Conservation (phyloP, 2,888 invertebrate species). For the Apodemia mormo region DNA sequence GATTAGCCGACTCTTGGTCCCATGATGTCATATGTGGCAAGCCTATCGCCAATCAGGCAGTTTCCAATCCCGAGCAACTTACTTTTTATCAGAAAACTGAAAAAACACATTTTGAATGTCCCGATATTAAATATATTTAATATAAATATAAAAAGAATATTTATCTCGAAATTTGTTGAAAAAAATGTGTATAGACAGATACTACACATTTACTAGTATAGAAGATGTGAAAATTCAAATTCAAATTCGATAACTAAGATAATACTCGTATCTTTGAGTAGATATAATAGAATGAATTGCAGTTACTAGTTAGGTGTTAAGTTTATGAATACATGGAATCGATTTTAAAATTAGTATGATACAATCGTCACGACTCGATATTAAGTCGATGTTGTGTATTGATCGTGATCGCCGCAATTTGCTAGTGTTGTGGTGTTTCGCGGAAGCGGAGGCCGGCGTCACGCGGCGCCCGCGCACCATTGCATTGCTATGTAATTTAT, state of each 20-base stretch:
- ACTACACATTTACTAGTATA: too few species aligned
- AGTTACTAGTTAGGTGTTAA: constrained; percentile 6
- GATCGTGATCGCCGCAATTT: constrained; percentile 74
- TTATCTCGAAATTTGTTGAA: too few species aligned
- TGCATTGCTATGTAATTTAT: constrained; percentile 53
- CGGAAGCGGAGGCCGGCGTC: constrained; percentile 65
- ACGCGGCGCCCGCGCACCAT: constrained; percentile 63
- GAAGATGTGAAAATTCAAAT: too few species aligned
- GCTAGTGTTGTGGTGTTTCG: constrained; percentile 63
- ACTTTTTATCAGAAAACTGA: too few species aligned
- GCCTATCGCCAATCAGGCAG: too few species aligned
- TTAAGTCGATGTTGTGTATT: constrained; percentile 45
- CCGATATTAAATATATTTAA: too few species aligned
- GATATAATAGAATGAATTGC: not conserved
- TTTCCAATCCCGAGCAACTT: too few species aligned
- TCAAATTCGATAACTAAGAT: not conserved
- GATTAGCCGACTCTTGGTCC: too few species aligned
- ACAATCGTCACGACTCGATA: constrained; percentile 17
- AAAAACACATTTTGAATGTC: too few species aligned
- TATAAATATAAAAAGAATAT: too few species aligned
- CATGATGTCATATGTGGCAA: too few species aligned
- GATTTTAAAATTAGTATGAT: constrained; percentile 15
- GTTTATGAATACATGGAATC: constrained; percentile 18
- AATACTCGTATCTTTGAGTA: not conserved
- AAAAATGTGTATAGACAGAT: too few species aligned